Conservation (phyloP, 2,797 vertebrate species). For the Tiaroga cobitis region DNA sequence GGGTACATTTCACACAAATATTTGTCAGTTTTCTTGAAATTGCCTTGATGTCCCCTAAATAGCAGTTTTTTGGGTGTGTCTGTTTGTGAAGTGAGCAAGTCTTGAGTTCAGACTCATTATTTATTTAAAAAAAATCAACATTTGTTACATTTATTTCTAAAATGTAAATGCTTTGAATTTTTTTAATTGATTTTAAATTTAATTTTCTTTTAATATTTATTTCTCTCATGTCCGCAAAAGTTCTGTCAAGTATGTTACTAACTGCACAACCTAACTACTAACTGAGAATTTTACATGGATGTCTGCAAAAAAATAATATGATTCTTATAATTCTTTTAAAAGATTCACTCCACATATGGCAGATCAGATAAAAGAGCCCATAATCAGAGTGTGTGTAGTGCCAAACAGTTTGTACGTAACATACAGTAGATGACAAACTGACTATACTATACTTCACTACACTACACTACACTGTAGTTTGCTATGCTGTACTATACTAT, state of each 20-base stretch:
- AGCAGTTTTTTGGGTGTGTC: neutral
- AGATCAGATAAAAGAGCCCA: too few species aligned
- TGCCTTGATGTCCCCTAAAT: neutral
- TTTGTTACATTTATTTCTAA: neutral
- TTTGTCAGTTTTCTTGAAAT: neutral
- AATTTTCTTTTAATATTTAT: neutral
- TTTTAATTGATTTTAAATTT: neutral
- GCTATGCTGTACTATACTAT: too few species aligned
- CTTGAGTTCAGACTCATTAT: neutral
- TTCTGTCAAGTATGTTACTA: too few species aligned
- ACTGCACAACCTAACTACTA: too few species aligned
- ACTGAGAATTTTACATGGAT: neutral
- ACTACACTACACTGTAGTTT: fast-evolving
- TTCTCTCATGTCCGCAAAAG: too few species aligned
- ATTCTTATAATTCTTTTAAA: too few species aligned
- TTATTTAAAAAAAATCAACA: too few species aligned
- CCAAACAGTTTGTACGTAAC: too few species aligned
- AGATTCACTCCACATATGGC: too few species aligned
- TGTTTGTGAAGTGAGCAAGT: neutral
- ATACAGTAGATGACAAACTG: too few species aligned
- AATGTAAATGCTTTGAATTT: neutral
- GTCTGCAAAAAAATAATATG: too few species aligned
- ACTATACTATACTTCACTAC: fast-evolving
- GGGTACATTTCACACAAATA: neutral
- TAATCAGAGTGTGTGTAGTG: too few species aligned